Base-by-base conservation (phyloP, 2,113 vertebrate species). In the Neomonachus schauinslandi region DNA sequence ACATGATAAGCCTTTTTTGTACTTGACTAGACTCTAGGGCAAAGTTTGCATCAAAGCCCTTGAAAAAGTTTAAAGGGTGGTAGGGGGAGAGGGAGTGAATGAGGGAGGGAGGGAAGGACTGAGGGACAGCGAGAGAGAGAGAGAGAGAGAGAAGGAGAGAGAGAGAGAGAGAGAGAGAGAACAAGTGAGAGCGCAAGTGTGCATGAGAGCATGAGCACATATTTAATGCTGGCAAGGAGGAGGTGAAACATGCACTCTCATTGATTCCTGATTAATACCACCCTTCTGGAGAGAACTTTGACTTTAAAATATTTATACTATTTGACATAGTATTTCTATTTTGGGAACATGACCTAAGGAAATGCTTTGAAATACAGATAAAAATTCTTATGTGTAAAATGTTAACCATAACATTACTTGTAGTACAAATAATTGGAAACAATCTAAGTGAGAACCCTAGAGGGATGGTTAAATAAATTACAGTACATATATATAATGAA, bases 351-450 rank as follows among this genome's bases (percentile, higher is more conserved):
- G 28, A 63, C n/a, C 61, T 72, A 46, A 80, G n/a, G n/a, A 80
- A 51, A 85, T 80, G 31, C 11, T 89, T 85, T 89, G 69, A 94
- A 96, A 63, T 94, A 81, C 22, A 86, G 71, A 61, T n/a, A 72
- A 53, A 71, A 79, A n/a, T 80, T 1, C 16, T 53, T 24, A 63
- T 51, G 26, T 46, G n/a, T 69, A 94, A 86, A 91, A 87, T 94
- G 18, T 91, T 67, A 14, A 67, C 26, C 21, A 69, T 79, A 57
- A 22, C 36, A 72, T 72, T 72, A 24, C 71, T 42, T 72, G 21
- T 42, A 72, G 71, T 72, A 72, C 16, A 91, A 59, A 76, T 69
- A 69, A 57, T 77, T 76, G 51, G 57, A 77, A 88, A 59, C 2
- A 28, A 82, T 69, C 4, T 31, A 24, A 83, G 26, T 65, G 59